Evolutionary conservation across 2,113 vertebrate genomes (phyloP).

Genomic region (Podarcis raffonei): DNA sequence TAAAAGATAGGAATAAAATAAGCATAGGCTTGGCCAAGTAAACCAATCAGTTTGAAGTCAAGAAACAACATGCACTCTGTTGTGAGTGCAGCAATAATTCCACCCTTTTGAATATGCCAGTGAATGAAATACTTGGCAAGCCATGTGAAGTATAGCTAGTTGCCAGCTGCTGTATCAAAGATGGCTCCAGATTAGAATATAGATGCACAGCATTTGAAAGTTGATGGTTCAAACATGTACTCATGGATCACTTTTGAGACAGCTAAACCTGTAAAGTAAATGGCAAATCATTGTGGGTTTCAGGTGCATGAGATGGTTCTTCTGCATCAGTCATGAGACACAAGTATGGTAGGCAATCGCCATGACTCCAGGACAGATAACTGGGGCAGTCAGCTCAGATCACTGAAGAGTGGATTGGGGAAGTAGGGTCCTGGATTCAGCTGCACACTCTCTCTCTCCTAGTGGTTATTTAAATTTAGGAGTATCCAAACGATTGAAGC

Average conservation of each 20-base stretch:
- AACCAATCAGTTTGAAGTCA: constrained; percentile 26
- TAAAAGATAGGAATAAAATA: constrained; percentile 55
- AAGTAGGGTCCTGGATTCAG: not conserved
- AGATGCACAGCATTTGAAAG: constrained; percentile 52
- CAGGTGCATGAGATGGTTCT: not conserved
- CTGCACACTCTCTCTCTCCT: not conserved
- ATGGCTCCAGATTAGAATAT: constrained; percentile 55
- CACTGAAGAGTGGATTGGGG: too few relatives aligned
- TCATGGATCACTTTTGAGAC: constrained; percentile 56
- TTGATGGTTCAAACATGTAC: constrained; percentile 59
- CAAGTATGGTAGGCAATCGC: not conserved
- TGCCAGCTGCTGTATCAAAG: constrained; percentile 57
- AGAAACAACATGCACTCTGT: constrained; percentile 23
- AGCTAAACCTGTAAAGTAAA: constrained; percentile 53
- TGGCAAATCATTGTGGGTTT: constrained; percentile 16
- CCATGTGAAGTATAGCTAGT: constrained; percentile 24
- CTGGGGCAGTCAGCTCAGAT: not conserved
- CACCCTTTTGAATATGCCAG: not conserved
- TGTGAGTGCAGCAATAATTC: constrained; percentile 40
- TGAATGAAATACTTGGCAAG: constrained; percentile 58
- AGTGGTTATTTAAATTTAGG: not conserved
- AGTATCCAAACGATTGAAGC: not conserved
- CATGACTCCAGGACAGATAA: not conserved
- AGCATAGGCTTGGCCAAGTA: constrained; percentile 18
- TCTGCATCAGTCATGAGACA: not conserved